These are phyloP conservation scores for Atlantisia rogersi DNA, from an alignment of 2,113 vertebrate species.

Conservation along the genomic window DNA sequence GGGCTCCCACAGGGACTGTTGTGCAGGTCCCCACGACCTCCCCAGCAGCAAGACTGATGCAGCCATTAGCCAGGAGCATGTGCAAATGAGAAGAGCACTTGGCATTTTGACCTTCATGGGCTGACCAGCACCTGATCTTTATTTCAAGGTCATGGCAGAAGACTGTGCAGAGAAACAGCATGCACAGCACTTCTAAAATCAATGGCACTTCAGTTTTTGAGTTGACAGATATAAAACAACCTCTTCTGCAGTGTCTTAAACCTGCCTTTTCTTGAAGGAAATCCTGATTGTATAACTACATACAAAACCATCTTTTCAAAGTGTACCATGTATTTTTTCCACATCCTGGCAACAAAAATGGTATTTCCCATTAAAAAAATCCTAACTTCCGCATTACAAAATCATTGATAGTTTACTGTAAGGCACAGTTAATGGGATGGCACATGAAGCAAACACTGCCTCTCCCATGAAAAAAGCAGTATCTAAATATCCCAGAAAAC, in stretches of 20 bases:
- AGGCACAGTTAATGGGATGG: neutral
- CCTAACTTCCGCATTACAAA: neutral
- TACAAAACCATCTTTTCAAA: neutral
- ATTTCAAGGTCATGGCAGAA: neutral
- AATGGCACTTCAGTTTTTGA: neutral
- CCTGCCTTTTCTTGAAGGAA: neutral
- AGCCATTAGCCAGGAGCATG: neutral
- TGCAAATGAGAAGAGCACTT: neutral
- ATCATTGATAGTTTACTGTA: neutral
- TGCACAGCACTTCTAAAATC: neutral
- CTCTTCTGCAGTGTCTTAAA: neutral
- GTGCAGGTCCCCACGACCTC: neutral
- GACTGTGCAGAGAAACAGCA: neutral
- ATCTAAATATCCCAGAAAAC: neutral
- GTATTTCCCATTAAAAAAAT: slow-evolving; percentile 19
- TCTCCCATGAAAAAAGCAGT: neutral
- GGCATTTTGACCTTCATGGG: neutral
- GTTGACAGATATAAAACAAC: neutral
- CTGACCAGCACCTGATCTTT: neutral
- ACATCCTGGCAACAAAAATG: neutral
- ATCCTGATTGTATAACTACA: neutral
- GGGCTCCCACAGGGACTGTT: neutral
- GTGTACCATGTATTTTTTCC: neutral
- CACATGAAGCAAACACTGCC: neutral
- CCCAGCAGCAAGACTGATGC: neutral